phyloP scores from a whole-genome alignment of 1,140 invertebrate genomes.

The Aphelinus certus region DNA sequence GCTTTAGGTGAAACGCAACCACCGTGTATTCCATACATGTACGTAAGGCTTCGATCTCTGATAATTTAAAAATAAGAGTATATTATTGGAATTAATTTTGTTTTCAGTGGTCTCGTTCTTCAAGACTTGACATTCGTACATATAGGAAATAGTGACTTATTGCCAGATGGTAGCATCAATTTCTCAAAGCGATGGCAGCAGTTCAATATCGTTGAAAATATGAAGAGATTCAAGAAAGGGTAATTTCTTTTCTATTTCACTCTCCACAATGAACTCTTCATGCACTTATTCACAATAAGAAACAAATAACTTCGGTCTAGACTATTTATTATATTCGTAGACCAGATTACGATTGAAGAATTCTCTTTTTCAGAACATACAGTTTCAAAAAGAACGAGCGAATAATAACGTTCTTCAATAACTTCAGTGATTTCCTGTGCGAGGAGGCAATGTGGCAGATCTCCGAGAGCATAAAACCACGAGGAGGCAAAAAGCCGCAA shows the following conservation, averaged over 20 bases:
- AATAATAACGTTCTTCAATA: constrained; percentile 95
- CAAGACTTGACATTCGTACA: constrained; percentile 99
- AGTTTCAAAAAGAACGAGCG: constrained; percentile 91
- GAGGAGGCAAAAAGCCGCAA: constrained; percentile 72
- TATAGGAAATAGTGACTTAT: constrained; percentile 92
- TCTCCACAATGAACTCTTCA: not conserved
- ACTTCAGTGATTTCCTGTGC: constrained; percentile 93
- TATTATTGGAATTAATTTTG: constrained; percentile 4
- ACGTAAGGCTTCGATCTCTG: constrained; percentile 59
- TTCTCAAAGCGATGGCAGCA: constrained; percentile 99
- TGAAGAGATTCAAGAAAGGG: constrained; percentile 96
- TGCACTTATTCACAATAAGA: not conserved
- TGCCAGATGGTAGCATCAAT: constrained; percentile 90
- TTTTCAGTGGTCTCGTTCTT: constrained; percentile 91
- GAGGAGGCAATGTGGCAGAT: constrained; percentile 99
- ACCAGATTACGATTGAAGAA: not conserved
- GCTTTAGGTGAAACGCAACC: constrained; percentile 93
- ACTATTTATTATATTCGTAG: no score
- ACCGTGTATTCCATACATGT: constrained; percentile 99
- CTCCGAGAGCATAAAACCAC: constrained; percentile 94
- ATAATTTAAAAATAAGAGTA: not conserved
- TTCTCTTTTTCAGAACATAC: constrained; percentile 73
- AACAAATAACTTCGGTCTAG: no score
- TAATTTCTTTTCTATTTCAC: constrained; percentile 62
- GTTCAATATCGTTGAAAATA: constrained; percentile 96